These are phyloP conservation scores for Drosophila mojavensis DNA, from an alignment of 1,140 invertebrate genomes.

Conservation along the genomic window DNA sequence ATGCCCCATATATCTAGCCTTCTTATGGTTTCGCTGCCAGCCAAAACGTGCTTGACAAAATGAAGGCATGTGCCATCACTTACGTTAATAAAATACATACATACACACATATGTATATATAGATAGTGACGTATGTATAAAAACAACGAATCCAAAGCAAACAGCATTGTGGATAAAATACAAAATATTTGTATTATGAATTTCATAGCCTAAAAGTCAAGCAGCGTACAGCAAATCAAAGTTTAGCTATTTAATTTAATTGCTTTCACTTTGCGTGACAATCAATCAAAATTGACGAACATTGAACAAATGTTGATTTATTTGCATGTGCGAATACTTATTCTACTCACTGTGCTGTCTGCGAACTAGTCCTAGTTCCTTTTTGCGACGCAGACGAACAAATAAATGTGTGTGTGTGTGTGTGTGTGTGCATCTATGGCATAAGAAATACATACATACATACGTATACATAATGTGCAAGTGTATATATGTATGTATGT, in stretches of 20 bases:
- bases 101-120: background rate
- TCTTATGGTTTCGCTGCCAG: conserved; percentile 74
- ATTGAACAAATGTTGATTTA: conserved; percentile 8
- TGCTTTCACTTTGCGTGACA: conserved; percentile 23
- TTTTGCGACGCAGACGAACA: background rate
- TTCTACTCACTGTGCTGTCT: background rate
- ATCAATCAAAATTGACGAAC: conserved; percentile 6
- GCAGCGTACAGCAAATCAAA: conserved; percentile 12
- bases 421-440: too few species aligned
- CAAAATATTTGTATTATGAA: conserved; percentile 10
- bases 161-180: conserved; percentile 3
- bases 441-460: conserved; percentile 1
- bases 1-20: conserved; percentile 68
- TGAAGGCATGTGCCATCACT: conserved; percentile 26
- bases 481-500: conserved; percentile 13
- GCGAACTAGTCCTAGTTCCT: conserved; percentile 2
- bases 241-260: conserved; percentile 25
- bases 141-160: conserved; percentile 1
- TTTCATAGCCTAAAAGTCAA: conserved; percentile 25
- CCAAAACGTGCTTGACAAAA: conserved; percentile 69
- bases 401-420: too few species aligned
- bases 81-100: background rate
- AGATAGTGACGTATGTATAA: conserved; percentile 2
- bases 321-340: background rate
- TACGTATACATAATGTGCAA: conserved; percentile 1